phyloP scores from a whole-genome alignment of 2,888 invertebrate species.

The Xanthorhoe designata region DNA sequence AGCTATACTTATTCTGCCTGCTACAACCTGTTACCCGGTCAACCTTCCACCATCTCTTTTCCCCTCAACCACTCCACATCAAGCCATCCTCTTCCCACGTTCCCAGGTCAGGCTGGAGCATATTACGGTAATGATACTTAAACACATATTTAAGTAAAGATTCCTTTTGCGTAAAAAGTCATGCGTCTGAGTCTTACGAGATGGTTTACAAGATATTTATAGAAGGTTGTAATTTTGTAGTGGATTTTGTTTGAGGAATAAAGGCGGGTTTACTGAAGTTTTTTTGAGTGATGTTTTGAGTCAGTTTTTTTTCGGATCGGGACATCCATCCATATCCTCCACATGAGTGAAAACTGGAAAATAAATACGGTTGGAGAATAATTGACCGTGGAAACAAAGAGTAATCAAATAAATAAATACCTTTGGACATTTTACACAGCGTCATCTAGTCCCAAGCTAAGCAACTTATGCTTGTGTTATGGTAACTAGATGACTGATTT shows the following conservation, averaged over 20 bases:
- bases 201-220: conserved; percentile 43
- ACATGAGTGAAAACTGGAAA: conserved; percentile 71
- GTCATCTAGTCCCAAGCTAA: too few relatives aligned
- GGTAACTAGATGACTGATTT: too few relatives aligned
- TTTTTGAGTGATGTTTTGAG: conserved; percentile 24
- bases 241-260: conserved; percentile 29
- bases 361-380: conserved; percentile 11
- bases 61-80: conserved; percentile 44
- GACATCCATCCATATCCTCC: conserved; percentile 68
- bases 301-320: conserved; percentile 39
- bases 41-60: conserved; percentile 67
- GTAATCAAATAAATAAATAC: neutral
- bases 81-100: conserved; percentile 58
- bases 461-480: too few relatives aligned
- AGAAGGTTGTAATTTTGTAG: conserved; percentile 32
- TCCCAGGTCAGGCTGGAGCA: conserved; percentile 77
- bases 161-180: conserved; percentile 77
- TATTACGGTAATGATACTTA: conserved; percentile 84
- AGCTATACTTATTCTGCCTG: conserved; percentile 73
- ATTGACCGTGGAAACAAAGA: neutral
- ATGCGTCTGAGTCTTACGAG: conserved; percentile 57
- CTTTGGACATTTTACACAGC: too few relatives aligned
- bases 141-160: conserved; percentile 84
- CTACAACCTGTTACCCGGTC: conserved; percentile 83
- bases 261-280: conserved; percentile 10